Conservation (phyloP, 2,888 invertebrate species). For the Hololepta plana region DNA sequence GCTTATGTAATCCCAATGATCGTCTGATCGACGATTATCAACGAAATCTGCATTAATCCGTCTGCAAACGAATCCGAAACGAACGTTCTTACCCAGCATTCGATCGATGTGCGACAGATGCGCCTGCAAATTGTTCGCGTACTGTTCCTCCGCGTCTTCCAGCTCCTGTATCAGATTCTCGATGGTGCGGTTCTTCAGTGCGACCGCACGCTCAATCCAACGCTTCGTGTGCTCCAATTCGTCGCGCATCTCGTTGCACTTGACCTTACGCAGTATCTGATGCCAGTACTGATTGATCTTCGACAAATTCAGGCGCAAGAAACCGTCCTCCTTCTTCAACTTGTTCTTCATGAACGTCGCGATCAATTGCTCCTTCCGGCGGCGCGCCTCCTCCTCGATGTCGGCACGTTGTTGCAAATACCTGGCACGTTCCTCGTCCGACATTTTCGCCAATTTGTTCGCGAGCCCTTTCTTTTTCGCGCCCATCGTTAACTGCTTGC, state of each 20-base stretch:
- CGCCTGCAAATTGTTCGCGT: constrained; percentile 49
- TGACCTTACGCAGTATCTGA: constrained; percentile 52
- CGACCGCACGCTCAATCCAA: constrained; percentile 42
- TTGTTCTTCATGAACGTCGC: constrained; percentile 74
- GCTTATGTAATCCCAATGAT: no score
- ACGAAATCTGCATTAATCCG: no score
- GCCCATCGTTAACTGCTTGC: constrained; percentile 20
- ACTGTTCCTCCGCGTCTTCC: constrained; percentile 54
- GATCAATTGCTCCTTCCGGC: constrained; percentile 64
- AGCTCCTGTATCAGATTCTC: constrained; percentile 42
- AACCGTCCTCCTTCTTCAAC: constrained; percentile 63
- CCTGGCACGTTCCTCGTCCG: constrained; percentile 62
- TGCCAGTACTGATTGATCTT: constrained; percentile 80
- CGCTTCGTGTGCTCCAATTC: constrained; percentile 43
- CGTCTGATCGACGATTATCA: no score
- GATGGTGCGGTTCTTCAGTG: constrained; percentile 49
- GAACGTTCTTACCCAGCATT: constrained; percentile 53
- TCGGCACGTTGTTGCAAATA: constrained; percentile 71
- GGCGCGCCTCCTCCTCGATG: constrained; percentile 60
- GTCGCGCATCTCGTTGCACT: constrained; percentile 53
- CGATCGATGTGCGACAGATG: constrained; percentile 53
- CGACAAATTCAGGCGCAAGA: constrained; percentile 58
- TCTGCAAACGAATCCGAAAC: no score
- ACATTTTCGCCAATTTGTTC: constrained; percentile 66
- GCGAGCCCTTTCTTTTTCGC: constrained; percentile 48